A percentile compares a stretch with the other conserved stretches of the same genome.
These are phyloP conservation scores for Helobdella robusta DNA, from an alignment of 2,888 invertebrate genomes.

Conservation along the genomic window DNA sequence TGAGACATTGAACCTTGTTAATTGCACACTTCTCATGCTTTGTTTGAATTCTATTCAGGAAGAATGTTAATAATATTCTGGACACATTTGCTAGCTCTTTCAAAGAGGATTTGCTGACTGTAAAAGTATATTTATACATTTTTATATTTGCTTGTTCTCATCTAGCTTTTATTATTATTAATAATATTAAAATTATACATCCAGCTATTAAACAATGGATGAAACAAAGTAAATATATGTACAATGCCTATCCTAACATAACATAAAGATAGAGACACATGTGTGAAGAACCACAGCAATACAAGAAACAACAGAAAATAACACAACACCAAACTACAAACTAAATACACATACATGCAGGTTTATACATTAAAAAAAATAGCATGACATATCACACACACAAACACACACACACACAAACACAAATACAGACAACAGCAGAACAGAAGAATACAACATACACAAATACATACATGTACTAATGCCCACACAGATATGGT, in stretches of 20 bases:
- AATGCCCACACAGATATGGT: conserved; percentile 69
- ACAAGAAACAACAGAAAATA: neutral
- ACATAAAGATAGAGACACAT: no score
- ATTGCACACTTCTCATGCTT: conserved; percentile 44
- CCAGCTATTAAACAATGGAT: no score
- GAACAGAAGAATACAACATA: neutral
- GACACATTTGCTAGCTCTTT: conserved; percentile 62
- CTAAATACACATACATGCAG: neutral
- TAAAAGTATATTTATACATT: conserved; percentile 31
- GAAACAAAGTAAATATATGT: no score
- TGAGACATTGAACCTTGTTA: conserved; percentile 40
- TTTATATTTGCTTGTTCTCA: neutral
- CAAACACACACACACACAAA: no score
- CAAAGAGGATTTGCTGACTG: conserved; percentile 63
- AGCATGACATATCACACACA: no score
- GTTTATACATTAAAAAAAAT: neutral
- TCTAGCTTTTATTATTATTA: neutral
- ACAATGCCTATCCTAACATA: no score
- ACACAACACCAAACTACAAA: neutral
- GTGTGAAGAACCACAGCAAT: no score
- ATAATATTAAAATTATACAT: no score
- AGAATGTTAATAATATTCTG: conserved; percentile 60
- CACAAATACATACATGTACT: conserved; percentile 59
- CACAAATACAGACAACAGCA: neutral
- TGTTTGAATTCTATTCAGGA: conserved; percentile 53